These are phyloP conservation scores for Nothoprocta perdicaria DNA, from an alignment of 2,113 vertebrate species.

Conservation along the genomic window DNA sequence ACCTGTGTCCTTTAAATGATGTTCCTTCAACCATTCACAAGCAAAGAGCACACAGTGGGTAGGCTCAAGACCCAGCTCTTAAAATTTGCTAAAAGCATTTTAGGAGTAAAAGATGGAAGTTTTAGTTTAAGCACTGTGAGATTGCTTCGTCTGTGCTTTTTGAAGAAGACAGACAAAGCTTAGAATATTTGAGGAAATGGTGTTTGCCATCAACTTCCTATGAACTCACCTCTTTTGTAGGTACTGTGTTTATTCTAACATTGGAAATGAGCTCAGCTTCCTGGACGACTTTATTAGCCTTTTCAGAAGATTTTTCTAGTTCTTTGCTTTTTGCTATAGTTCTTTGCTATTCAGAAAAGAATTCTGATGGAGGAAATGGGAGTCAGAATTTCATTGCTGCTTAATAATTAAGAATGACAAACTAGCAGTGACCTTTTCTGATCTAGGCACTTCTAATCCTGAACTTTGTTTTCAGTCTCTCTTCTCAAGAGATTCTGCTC, in stretches of 20 bases:
- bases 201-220: constrained; percentile 45
- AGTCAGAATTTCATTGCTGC: background rate
- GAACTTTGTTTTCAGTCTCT: background rate
- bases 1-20: background rate
- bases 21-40: background rate
- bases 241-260: constrained; percentile 41
- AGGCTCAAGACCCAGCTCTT: background rate
- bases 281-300: constrained; percentile 57
- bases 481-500: background rate
- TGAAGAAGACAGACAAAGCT: constrained; percentile 34
- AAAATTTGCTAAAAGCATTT: background rate
- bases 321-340: background rate
- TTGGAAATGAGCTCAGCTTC: constrained; percentile 65
- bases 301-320: background rate
- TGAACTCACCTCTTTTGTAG: constrained; percentile 66
- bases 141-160: constrained; percentile 12
- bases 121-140: background rate
- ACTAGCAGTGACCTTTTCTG: background rate
- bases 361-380: background rate
- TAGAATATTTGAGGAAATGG: constrained; percentile 37
- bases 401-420: background rate
- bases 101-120: background rate
- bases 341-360: constrained; percentile 8
- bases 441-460: background rate
- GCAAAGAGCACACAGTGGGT: background rate